Percentiles rank a stretch among this genome's conserved stretches.
phyloP scores from a whole-genome alignment of 2,888 invertebrate genomes.

The Leptothorax acervorum region DNA sequence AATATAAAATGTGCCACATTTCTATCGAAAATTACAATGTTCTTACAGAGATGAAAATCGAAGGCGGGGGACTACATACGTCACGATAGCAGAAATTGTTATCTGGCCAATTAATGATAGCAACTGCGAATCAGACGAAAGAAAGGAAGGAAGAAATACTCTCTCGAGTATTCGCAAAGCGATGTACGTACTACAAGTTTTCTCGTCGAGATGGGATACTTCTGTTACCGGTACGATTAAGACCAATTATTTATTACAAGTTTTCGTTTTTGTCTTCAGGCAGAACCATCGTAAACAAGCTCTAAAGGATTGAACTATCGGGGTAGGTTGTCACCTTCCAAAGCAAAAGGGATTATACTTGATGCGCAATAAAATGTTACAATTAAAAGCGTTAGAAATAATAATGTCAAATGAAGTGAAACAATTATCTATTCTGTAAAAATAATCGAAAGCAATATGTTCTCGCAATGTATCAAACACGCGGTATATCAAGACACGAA shows the following conservation, averaged over 20 bases:
- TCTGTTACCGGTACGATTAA: constrained; percentile 13
- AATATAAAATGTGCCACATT: not conserved
- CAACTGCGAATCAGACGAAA: constrained; percentile 41
- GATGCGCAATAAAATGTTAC: not conserved
- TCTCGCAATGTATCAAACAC: not conserved
- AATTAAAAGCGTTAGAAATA: not conserved
- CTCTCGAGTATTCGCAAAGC: constrained; percentile 33
- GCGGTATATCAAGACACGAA: not conserved
- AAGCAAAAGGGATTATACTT: not conserved
- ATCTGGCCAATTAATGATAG: constrained; percentile 41
- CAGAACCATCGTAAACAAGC: constrained; percentile 8
- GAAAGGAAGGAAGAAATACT: not conserved
- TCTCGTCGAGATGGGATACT: constrained; percentile 1
- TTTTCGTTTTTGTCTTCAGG: not conserved
- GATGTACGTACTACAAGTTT: constrained; percentile 33
- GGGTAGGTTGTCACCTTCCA: not conserved
- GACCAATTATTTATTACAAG: constrained; percentile 37
- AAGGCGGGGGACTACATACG: constrained; percentile 20
- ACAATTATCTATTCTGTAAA: not conserved
- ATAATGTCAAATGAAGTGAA: not conserved
- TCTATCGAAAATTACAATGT: constrained; percentile 28
- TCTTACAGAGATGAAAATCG: not conserved
- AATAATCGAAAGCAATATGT: not conserved
- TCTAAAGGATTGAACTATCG: not conserved
- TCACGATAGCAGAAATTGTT: constrained; percentile 34